Evolutionary conservation across 2,113 vertebrate species (phyloP).

Genomic region (Falcunculus frontatus): DNA sequence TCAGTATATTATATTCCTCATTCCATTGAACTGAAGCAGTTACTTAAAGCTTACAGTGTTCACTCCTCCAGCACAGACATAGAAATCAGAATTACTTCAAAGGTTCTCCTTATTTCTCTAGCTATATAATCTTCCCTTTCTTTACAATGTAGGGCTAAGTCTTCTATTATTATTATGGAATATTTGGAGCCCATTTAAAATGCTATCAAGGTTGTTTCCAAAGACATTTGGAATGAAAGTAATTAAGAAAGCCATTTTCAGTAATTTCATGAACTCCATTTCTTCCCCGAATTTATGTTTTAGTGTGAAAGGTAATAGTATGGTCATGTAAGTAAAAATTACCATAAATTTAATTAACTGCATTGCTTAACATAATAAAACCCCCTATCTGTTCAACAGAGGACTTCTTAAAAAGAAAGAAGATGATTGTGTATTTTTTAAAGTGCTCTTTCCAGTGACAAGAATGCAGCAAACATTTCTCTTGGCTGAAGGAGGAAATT

Average conservation of each 20-base stretch:
- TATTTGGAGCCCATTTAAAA: neutral
- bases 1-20: neutral
- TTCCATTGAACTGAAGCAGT: neutral
- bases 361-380: neutral
- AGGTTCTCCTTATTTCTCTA: neutral
- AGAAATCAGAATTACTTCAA: neutral
- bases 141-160: neutral
- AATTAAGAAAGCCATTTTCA: neutral
- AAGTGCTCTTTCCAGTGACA: neutral
- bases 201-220: neutral
- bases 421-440: neutral
- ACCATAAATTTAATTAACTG: neutral
- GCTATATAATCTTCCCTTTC: neutral
- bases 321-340: neutral
- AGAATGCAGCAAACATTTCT: neutral
- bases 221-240: neutral
- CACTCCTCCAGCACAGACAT: neutral
- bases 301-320: neutral
- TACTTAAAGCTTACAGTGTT: neutral
- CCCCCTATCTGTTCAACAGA: neutral
- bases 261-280: neutral
- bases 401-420: neutral
- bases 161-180: neutral
- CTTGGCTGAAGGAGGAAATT: neutral
- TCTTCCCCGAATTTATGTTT: neutral